Evolutionary conservation across 2,113 vertebrate genomes (phyloP).

Genomic region (Gymnobelideus leadbeateri): DNA sequence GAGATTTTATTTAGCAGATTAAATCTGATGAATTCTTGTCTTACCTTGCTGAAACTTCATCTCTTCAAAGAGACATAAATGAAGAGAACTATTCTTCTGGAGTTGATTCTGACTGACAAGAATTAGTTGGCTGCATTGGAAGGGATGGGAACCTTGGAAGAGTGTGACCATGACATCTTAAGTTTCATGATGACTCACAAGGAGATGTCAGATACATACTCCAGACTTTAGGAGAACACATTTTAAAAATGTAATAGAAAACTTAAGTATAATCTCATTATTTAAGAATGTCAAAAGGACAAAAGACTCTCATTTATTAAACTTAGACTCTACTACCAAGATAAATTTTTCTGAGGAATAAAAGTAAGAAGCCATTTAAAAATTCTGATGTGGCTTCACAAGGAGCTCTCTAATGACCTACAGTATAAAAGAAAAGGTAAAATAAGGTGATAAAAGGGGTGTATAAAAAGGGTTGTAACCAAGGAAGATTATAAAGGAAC

Average conservation of each 20-base stretch:
- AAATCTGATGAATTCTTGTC: background rate
- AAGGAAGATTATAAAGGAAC: background rate
- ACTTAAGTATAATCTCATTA: background rate
- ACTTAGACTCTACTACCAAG: background rate
- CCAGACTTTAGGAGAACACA: background rate
- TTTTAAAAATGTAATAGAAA: background rate
- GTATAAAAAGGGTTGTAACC: background rate
- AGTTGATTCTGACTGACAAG: background rate
- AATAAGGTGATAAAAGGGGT: background rate
- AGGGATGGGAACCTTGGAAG: background rate
- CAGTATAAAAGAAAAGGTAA: background rate
- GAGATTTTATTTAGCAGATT: background rate
- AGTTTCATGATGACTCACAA: background rate
- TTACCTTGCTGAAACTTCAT: background rate
- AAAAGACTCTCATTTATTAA: background rate
- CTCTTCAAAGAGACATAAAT: background rate
- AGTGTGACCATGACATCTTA: background rate
- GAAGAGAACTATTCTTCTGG: background rate
- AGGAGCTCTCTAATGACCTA: background rate
- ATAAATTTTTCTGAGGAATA: background rate
- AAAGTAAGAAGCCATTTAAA: background rate
- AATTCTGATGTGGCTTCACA: background rate
- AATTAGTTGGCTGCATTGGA: background rate
- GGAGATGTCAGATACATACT: background rate
- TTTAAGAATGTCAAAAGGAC: background rate